Evolutionary conservation across 2,113 vertebrate species (phyloP), one percentile per base, ranked within the genome.

Genomic region (Rynchops niger): DNA sequence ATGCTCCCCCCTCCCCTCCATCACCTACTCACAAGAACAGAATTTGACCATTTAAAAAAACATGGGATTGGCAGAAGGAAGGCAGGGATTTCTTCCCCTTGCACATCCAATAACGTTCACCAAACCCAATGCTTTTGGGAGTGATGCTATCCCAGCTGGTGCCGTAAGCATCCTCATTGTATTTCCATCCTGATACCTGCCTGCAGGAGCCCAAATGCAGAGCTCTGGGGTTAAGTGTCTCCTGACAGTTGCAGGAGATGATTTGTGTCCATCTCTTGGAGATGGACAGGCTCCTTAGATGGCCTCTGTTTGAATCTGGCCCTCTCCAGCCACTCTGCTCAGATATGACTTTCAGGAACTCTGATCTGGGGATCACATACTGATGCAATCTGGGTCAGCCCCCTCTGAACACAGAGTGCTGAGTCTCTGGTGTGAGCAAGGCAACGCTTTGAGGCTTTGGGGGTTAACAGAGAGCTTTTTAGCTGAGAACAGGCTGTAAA

Each of bases 81-180:
- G 19, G 19, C 11, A 76, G 36, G 65, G 19, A 16, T 58, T 81
- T 85, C 34, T 79, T 85, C 7, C 40, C 40, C 15, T 80, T 61
- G 34, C 12, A 18, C 0, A 2, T 58, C 34, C n/a, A 76, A 14
- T 49, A 86, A 45, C 1, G 0, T 72, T 58, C 40, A 45, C 9
- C 29, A 83, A 62, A 62, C 6, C 15, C 8, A 78, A 9, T 34
- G 29, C 12, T 66, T 93, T 86, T 53, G 36, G 43, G 42, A 93
- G 26, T 16, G 38, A 59, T 56, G 72, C 17, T 66, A 63, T 43
- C 21, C 58, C 53, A 65, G 56, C 6, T 62, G 36, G 21, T 74
- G 17, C 25, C 18, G 8, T 40, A 47, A 82, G 8, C 25, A 47
- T 30, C 30, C 16, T 76, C 52, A 40, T 1, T 55, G 20, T 53